These are phyloP conservation scores for Andricus quercusramuli DNA, from an alignment of 2,888 invertebrate genomes.

Conservation along the genomic window DNA sequence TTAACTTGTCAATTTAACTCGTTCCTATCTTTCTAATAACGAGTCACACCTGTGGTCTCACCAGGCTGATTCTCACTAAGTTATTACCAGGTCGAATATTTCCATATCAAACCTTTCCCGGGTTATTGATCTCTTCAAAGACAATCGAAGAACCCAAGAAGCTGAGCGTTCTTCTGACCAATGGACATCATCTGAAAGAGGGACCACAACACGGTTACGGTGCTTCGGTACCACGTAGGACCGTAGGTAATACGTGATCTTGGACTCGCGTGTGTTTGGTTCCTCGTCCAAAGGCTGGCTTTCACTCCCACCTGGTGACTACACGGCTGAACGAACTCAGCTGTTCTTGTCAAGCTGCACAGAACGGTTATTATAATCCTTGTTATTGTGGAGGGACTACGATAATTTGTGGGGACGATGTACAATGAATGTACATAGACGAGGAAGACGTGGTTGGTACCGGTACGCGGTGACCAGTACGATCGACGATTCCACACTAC, in stretches of 20 bases:
- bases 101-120: background rate
- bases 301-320: conserved; percentile 39
- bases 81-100: background rate
- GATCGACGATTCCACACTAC: conserved; percentile 65
- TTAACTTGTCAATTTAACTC: background rate
- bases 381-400: background rate
- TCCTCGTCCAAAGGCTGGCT: conserved; percentile 23
- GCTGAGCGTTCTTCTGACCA: conserved; percentile 26
- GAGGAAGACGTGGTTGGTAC: conserved; percentile 4
- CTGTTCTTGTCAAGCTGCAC: background rate
- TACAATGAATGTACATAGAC: background rate
- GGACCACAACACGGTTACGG: conserved; percentile 33
- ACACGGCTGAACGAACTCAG: conserved; percentile 23
- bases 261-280: conserved; percentile 15
- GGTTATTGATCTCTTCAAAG: conserved; percentile 32
- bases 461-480: conserved; percentile 54
- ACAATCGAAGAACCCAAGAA: conserved; percentile 21
- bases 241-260: conserved; percentile 35
- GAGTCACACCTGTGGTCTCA: background rate
- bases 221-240: conserved; percentile 31
- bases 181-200: conserved; percentile 28
- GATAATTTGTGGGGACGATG: background rate
- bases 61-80: conserved; percentile 3
- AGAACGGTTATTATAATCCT: conserved; percentile 3
- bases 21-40: background rate